These are phyloP conservation scores for Hirtodrosophila histrioides DNA, from an alignment of 2,888 invertebrate genomes.

Conservation along the genomic window DNA sequence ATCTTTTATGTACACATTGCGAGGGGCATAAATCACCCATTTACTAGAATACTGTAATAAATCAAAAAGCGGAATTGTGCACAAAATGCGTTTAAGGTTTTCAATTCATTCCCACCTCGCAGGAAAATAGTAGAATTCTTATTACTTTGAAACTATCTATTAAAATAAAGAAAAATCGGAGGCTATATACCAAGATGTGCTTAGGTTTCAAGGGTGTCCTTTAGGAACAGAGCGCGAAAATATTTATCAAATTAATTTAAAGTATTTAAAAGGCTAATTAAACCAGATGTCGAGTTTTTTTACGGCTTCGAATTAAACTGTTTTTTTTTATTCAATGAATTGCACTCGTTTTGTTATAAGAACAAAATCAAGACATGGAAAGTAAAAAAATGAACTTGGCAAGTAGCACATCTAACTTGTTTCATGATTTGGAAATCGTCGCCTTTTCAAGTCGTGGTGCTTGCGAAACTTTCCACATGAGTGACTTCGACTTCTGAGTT, in stretches of 20 bases:
- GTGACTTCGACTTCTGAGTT: conserved; percentile 60
- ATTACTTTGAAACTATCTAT: too few species aligned
- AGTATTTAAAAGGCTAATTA: conserved; percentile 8
- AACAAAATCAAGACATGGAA: conserved; percentile 12
- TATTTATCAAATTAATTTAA: background rate
- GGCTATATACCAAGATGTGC: too few species aligned
- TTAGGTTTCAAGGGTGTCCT: too few species aligned
- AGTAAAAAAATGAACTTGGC: conserved; percentile 1
- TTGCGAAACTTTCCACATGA: conserved; percentile 59
- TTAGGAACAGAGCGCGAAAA: too few species aligned
- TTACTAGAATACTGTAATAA: too few species aligned
- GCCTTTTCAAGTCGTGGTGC: conserved; percentile 34
- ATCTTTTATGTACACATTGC: background rate
- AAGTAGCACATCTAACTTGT: conserved; percentile 32
- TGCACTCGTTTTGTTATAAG: conserved; percentile 25
- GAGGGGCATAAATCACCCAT: too few species aligned
- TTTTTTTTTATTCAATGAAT: conserved; percentile 20
- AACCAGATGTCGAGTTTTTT: background rate
- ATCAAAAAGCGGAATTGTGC: too few species aligned
- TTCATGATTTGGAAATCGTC: conserved; percentile 31
- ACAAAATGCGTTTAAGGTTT: too few species aligned
- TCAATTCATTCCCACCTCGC: too few species aligned
- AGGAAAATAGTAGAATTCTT: too few species aligned
- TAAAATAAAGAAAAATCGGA: too few species aligned
- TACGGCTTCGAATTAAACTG: conserved; percentile 13